Conservation (phyloP, 2,797 vertebrate species). For the Psittacula derbiana region DNA sequence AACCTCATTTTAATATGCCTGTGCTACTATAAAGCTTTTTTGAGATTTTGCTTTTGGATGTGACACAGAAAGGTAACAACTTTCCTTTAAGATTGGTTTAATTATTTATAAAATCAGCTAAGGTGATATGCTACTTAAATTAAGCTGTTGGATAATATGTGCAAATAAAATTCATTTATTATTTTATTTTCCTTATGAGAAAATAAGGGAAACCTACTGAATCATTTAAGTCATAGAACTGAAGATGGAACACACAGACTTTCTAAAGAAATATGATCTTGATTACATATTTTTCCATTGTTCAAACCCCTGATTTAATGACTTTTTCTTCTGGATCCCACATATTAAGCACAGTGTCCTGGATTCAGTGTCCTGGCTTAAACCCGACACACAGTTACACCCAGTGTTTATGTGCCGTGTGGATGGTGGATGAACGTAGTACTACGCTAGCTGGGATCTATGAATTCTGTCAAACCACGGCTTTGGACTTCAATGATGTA, state of each 20-base stretch:
- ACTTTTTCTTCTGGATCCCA: background rate
- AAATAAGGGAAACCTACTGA: background rate
- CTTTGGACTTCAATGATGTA: background rate
- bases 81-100: background rate
- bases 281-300: background rate
- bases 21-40: background rate
- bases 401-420: background rate
- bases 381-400: background rate
- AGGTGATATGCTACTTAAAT: background rate
- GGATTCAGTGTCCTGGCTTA: background rate
- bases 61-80: background rate
- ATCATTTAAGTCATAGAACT: background rate
- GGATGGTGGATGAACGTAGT: background rate
- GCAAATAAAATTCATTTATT: background rate
- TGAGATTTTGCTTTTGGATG: background rate
- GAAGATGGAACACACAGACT: background rate
- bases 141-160: background rate
- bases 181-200: background rate
- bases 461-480: background rate
- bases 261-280: background rate
- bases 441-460: background rate
- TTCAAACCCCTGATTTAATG: background rate
- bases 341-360: background rate
- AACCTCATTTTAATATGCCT: background rate
- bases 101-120: background rate